Evolutionary conservation across 2,113 vertebrate genomes (phyloP).

Genomic region (Hippocampus abdominalis): DNA sequence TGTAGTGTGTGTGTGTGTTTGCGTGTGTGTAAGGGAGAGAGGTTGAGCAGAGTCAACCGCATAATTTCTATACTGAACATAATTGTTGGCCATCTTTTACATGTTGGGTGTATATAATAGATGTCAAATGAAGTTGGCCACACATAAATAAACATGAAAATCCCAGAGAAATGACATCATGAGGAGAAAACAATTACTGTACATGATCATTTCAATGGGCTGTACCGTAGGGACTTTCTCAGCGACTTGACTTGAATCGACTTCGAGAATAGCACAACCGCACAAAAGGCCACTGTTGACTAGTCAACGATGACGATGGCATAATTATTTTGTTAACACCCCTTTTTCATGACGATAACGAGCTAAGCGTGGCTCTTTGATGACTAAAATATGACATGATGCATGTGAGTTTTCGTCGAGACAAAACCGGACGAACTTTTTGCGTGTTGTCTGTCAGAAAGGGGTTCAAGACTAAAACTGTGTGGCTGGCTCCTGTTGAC

Average conservation of each 20-base stretch:
- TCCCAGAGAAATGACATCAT: conserved; percentile 20
- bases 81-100: conserved; percentile 38
- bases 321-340: too few relatives aligned
- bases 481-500: conserved; percentile 14
- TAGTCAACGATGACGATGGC: too few relatives aligned
- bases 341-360: too few relatives aligned
- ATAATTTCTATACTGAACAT: conserved; percentile 33
- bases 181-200: conserved; percentile 33
- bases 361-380: too few relatives aligned
- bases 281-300: conserved; percentile 31
- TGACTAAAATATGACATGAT: too few relatives aligned
- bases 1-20: neutral
- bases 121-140: conserved; percentile 30
- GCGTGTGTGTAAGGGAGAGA: neutral
- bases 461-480: too few relatives aligned
- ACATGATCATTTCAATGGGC: conserved; percentile 42
- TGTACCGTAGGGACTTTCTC: conserved; percentile 26
- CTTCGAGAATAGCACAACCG: conserved; percentile 23
- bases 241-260: conserved; percentile 16
- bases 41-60: neutral
- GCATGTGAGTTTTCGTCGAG: too few relatives aligned
- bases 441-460: too few relatives aligned
- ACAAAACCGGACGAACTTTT: too few relatives aligned
- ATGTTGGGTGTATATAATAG: conserved; percentile 18
- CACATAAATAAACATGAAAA: conserved; percentile 36